phyloP scores from a whole-genome alignment of 2,797 vertebrate species.

The Characodon lateralis region DNA sequence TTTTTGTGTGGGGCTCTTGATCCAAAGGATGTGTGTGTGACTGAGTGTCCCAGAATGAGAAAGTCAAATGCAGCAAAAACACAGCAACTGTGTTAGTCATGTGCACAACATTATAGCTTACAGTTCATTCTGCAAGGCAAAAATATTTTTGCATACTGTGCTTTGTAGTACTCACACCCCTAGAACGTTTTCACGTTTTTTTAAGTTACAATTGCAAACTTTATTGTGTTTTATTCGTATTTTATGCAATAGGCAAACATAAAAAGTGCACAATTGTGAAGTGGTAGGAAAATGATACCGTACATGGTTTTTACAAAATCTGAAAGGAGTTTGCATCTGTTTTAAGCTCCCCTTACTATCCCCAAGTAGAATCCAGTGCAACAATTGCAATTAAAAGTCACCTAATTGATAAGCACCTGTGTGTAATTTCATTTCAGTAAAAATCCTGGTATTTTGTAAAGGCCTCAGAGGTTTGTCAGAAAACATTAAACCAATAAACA shows the following conservation, averaged over 20 bases:
- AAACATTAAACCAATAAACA: too few relatives aligned
- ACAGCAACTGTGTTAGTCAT: not conserved
- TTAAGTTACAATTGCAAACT: not conserved
- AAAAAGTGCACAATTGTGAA: not conserved
- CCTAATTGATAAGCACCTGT: too few relatives aligned
- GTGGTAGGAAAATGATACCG: not conserved
- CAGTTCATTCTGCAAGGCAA: not conserved
- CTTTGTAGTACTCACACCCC: not conserved
- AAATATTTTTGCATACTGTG: not conserved
- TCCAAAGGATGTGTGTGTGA: constrained; percentile 19
- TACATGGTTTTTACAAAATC: not conserved
- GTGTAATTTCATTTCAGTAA: too few relatives aligned
- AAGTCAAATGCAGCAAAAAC: constrained; percentile 20
- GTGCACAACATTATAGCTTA: not conserved
- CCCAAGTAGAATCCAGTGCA: not conserved
- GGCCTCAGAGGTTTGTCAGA: too few relatives aligned
- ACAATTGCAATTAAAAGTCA: not conserved
- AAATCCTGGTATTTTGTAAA: too few relatives aligned
- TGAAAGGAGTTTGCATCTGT: not conserved
- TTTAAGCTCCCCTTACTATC: too few relatives aligned
- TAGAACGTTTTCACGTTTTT: not conserved
- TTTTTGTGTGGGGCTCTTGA: constrained; percentile 73
- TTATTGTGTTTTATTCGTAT: not conserved
- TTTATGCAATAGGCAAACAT: not conserved
- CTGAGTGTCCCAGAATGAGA: not conserved